Percentiles rank a stretch among this genome's conserved stretches.
These are phyloP conservation scores for Drosophila conformis DNA, from an alignment of 2,888 invertebrate species.

Conservation along the genomic window DNA sequence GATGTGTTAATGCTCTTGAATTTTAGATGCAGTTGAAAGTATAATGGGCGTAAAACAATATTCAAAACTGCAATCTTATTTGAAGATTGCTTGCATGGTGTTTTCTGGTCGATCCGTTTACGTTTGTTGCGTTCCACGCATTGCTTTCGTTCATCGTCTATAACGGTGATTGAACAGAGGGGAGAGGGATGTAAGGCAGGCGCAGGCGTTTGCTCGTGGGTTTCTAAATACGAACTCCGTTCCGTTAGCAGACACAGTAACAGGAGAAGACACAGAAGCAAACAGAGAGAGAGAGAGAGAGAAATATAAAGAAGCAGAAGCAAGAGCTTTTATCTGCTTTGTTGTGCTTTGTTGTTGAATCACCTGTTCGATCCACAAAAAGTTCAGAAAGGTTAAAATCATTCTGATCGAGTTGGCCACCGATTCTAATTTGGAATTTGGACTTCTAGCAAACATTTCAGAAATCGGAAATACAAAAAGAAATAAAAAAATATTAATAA, in stretches of 20 bases:
- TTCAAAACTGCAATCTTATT: not conserved
- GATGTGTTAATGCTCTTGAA: no score
- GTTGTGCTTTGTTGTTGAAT: slow-evolving; percentile 9
- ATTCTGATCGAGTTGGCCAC: slow-evolving; percentile 32
- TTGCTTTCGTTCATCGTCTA: slow-evolving; percentile 28
- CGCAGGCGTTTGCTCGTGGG: slow-evolving; percentile 25
- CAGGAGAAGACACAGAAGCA: not conserved
- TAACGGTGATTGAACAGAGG: not conserved
- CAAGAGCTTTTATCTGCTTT: slow-evolving; percentile 11
- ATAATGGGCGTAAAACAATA: not conserved
- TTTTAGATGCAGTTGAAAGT: not conserved
- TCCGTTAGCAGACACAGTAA: slow-evolving; percentile 1
- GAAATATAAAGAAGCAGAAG: not conserved
- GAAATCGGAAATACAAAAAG: slow-evolving; percentile 23
- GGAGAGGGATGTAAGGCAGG: not conserved
- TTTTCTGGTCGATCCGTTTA: not conserved
- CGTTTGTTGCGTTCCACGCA: not conserved
- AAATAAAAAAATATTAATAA: slow-evolving; percentile 6
- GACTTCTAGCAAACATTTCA: slow-evolving; percentile 20
- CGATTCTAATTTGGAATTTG: slow-evolving; percentile 19
- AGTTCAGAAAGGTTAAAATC: slow-evolving; percentile 1
- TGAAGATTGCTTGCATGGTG: not conserved
- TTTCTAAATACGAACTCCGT: slow-evolving; percentile 14
- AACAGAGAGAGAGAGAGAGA: not conserved
- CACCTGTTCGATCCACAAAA: slow-evolving; percentile 17